A percentile compares a stretch with the other conserved stretches of the same genome.
Conservation (phyloP, 2,797 vertebrate species). For the Microhierax caerulescens region DNA sequence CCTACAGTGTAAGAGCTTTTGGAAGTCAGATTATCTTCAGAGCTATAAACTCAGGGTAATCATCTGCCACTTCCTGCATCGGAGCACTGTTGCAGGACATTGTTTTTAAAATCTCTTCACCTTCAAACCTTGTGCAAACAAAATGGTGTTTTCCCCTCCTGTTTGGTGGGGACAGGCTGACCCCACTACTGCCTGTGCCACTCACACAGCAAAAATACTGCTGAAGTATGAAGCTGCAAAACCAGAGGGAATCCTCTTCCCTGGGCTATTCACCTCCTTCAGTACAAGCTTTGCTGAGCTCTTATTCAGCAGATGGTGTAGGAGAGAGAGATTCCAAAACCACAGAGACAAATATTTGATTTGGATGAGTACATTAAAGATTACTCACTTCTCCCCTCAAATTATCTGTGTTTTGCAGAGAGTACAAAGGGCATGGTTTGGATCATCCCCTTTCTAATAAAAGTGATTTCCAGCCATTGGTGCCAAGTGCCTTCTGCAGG, state of each 20-base stretch:
- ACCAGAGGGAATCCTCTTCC: not conserved
- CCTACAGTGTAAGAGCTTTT: not conserved
- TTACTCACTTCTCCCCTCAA: slow-evolving; percentile 51
- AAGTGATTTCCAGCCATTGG: not conserved
- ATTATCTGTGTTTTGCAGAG: slow-evolving; percentile 53
- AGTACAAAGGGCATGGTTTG: slow-evolving; percentile 17
- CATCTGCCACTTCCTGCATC: not conserved
- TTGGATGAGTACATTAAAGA: slow-evolving; percentile 56
- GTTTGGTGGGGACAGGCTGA: not conserved
- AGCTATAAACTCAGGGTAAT: not conserved
- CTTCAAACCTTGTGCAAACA: not conserved
- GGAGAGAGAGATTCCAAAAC: slow-evolving; percentile 40
- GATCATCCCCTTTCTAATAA: slow-evolving; percentile 10
- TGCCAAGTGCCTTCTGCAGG: not conserved
- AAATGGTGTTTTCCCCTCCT: not conserved
- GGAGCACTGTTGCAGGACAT: not conserved
- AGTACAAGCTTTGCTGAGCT: not conserved
- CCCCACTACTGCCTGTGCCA: not conserved
- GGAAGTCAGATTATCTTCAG: slow-evolving; percentile 18
- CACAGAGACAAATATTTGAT: slow-evolving; percentile 51
- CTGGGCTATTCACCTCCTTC: not conserved
- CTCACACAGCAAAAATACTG: not conserved
- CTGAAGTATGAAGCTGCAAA: not conserved
- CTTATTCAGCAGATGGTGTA: slow-evolving; percentile 55
- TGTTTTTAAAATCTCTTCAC: not conserved